A percentile compares a stretch with the other conserved stretches of the same genome.
Evolutionary conservation across 1,140 invertebrate species (phyloP).

Genomic region (Lordiphosa clarofinis): DNA sequence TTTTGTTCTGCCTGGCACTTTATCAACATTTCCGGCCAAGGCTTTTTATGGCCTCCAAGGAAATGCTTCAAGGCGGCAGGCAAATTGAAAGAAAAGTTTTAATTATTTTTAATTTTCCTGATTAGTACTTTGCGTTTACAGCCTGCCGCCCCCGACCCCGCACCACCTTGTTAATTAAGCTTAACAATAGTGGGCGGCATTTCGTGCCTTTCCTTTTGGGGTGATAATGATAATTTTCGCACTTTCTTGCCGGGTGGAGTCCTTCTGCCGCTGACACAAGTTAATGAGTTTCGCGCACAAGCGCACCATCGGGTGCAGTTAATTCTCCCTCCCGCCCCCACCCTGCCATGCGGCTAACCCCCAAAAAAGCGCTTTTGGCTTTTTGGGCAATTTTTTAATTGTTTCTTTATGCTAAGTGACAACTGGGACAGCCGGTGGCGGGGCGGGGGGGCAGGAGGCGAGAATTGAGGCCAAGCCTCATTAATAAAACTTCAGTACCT

Average conservation of each 20-base stretch:
- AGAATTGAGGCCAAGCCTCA: constrained; percentile 15
- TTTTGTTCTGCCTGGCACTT: constrained; percentile 24
- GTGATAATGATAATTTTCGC: constrained; percentile 16
- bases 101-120: constrained; percentile 79
- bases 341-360: constrained; percentile 17
- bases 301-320: constrained; percentile 72
- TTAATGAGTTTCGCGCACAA: constrained; percentile 75
- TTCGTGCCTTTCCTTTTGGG: constrained; percentile 18
- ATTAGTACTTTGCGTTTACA: constrained; percentile 76
- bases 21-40: constrained; percentile 53
- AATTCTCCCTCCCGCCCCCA: constrained; percentile 21
- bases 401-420: constrained; percentile 77
- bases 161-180: constrained; percentile 70
- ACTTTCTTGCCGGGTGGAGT: constrained; percentile 28
- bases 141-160: neutral
- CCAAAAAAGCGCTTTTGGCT: constrained; percentile 50
- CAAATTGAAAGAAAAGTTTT: constrained; percentile 78
- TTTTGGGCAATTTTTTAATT: constrained; percentile 75
- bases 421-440: constrained; percentile 23
- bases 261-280: constrained; percentile 67
- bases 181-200: constrained; percentile 58
- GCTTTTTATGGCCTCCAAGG: constrained; percentile 63
- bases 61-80: constrained; percentile 26
- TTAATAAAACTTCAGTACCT: constrained; percentile 64
- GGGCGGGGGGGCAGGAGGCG: neutral